Evolutionary conservation across 1,140 invertebrate genomes (phyloP), one percentile per base, ranked within the genome.

Genomic region (Drosophila tristis): DNA sequence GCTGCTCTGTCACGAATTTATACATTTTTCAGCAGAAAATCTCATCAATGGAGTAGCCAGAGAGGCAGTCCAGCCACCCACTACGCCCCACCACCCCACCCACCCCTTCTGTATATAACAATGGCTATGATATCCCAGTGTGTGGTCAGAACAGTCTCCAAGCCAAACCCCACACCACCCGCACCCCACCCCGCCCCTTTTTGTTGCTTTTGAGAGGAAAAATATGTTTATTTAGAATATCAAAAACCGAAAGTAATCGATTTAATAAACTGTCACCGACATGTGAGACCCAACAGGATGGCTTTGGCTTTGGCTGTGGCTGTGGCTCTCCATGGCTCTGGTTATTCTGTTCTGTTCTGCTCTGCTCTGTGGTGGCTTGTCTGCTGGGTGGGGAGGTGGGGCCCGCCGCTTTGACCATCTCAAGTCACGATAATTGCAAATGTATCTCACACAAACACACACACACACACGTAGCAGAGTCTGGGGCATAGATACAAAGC

Each of bases 181-280:
- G n/a, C n/a, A n/a, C n/a, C 48, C 35, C 8, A 15, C 23, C 11
- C 15, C 35, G 2, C 4, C 35, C 35, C 11, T 13, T 35, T 35
- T 13, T 39, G 35, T 39, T 39, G 31, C 54, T 55, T 15, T 29
- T 20, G 9, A 45, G 45, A 43, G 43, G 39, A 81, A 81, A 71
- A 82, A 84, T 89, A 89, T 91, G 80, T 91, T 91, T 90, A 90
- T 91, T 91, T 90, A 91, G 78, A 90, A 90, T 90, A 91, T 90
- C 89, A 90, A 90, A 70, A 90, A 85, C 74, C 77, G 80, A 90
- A 90, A 91, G 89, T 91, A 90, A 90, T 91, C 82, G 84, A 90
- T 90, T 90, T 90, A 90, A 90, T 91, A 91, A 90, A 90, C 89
- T 90, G 89, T 90, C 89, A 90, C 89, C 89, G 81, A 78, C 89